Evolutionary conservation across 1,140 invertebrate species (phyloP), one percentile per base, ranked within the genome.

Genomic region (Trichonephila inaurata): DNA sequence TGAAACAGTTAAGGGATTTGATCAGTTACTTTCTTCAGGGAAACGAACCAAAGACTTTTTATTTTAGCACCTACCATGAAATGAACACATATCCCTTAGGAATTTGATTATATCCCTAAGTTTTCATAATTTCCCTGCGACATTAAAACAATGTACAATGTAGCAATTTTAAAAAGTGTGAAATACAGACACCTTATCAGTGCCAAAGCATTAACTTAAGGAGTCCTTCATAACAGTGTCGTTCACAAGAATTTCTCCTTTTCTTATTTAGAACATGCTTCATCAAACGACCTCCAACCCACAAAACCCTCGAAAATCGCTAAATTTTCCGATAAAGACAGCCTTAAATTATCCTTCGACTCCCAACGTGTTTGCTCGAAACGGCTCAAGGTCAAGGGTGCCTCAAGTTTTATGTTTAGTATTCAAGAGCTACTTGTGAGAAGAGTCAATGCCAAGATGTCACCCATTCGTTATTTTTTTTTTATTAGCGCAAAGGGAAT

Each of bases 371-470:
- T 64, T 64, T 21, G 62, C 18, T 51, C 0, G 21, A 64, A 64
- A 12, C 66, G 72, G 33, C 72, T 77, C 72, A 77, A 77, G 72
- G 72, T 77, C 72, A 77, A 77, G 72, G 28, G 72, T 40, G 24
- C 33, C 33, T 19, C 14, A 77, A 21, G 24, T 77, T 77, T 77
- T 33, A 77, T 40, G 72, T 40, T 77, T 40, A 77, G 72, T 19
- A 77, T 77, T 40, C 72, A 77, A 77, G 72, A 16, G 72, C 72
- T 77, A 16, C 72, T 77, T 77, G 28, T n/a, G n/a, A n/a, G n/a
- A 77, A 40, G 16, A 77, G 72, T 77, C 72, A 77, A 40, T 77
- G 72, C 72, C 72, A 77, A 77, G 72, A 77, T 77, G 72, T 77
- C 72, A 77, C 72, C 33, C 72, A 77, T 77, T 77, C 28, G 72